Base-by-base conservation (phyloP, 2,888 invertebrate genomes). In the Notocelia uddmanniana region DNA sequence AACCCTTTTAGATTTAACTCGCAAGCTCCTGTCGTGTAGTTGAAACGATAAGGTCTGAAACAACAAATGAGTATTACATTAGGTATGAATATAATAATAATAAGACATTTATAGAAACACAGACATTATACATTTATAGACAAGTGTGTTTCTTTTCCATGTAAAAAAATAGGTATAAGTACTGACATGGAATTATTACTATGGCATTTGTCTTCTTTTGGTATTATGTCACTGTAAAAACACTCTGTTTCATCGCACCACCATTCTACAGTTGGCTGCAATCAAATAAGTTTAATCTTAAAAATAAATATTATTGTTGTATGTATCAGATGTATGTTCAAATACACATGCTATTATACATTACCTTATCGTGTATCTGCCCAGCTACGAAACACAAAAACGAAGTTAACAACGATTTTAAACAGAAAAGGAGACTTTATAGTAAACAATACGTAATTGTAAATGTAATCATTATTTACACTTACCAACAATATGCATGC, bases 1-100 rank as follows among this genome's bases (percentile, higher is more conserved):
- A 87, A 74, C 70, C 78, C 78, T 67, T 83, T 80, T 10, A 84
- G 78, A 73, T 87, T 79, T n/a, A 89, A 70, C 6, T 83, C 76
- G 77, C 90, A 90, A 69, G 83, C 83, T 6, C 83, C 78, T 23
- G 77, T 81, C 0, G 81, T 84, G 57, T 83, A 81, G 66, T 89
- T 87, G 73, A 84, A 90, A 66, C 79, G 74, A 15, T 83, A 84
- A 5, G 83, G 80, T 21, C 91, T 91, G 80, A 70, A 85, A 87
- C 68, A n/a, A 74, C 58, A 45, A 62, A 23, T 66, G 34, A 67
- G 26, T 23, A 60, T 37, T 26, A 13, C 34, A 15, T 8, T 11
- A 58, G 3, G 6, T 0, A 31, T 31, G 31, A 5, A 5, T 31
- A 2, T 31, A 5, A n/a, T n/a, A n/a, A n/a, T n/a, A n/a, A n/a